Conservation (phyloP, 1,140 invertebrate species). For the Meloidogyne hapla region DNA sequence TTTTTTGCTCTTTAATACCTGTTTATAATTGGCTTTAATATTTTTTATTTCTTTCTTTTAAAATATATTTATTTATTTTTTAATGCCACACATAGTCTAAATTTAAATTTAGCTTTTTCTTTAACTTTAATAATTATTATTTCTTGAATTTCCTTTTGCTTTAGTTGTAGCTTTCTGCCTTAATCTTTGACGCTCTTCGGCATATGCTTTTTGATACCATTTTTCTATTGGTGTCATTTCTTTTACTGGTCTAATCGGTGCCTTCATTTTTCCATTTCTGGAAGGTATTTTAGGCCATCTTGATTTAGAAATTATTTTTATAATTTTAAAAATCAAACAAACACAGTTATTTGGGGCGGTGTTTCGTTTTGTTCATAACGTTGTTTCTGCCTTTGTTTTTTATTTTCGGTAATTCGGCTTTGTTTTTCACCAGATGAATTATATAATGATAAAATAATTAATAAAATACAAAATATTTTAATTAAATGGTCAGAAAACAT, state of each 20-base stretch:
- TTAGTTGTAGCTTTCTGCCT: neutral
- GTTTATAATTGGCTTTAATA: neutral
- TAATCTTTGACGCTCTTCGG: neutral
- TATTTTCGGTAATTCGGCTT: neutral
- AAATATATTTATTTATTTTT: neutral
- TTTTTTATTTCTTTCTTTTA: too few relatives aligned
- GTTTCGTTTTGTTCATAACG: slow-evolving; percentile 1
- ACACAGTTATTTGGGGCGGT: neutral
- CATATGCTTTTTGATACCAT: neutral
- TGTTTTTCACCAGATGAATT: neutral
- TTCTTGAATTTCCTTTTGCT: neutral
- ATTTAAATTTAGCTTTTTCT: neutral
- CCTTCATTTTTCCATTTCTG: neutral
- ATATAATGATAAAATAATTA: neutral
- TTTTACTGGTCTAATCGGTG: neutral
- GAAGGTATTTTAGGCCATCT: neutral
- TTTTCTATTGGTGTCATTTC: neutral
- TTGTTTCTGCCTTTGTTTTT: neutral
- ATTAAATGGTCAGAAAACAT: neutral
- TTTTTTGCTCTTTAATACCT: neutral
- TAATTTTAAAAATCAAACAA: neutral
- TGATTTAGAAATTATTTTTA: neutral
- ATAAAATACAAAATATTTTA: neutral
- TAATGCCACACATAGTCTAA: neutral
- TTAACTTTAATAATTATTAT: neutral